Evolutionary conservation across 2,888 invertebrate genomes (phyloP), one percentile per base, ranked within the genome.

Genomic region (Limenitis camilla): DNA sequence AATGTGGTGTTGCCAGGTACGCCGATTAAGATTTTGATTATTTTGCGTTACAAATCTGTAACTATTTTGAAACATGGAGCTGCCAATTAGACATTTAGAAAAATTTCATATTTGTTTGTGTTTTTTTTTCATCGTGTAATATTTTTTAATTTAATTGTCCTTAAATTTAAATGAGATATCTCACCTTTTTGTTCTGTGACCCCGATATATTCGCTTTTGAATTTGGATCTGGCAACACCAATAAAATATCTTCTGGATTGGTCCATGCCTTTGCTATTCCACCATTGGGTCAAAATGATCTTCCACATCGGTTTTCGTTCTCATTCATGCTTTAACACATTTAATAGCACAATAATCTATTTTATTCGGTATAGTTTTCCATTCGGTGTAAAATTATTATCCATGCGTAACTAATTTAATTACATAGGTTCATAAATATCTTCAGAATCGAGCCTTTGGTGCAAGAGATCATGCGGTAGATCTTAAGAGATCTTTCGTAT

Each of bases 381-480:
- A n/a, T n/a, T n/a, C n/a, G n/a, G n/a, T n/a, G n/a, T n/a, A n/a
- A n/a, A 29, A 11, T 10, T 36, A 9, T 38, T 10, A 11, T 29
- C 35, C 43, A 36, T 30, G 35, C 29, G 36, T 45, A 5, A 36
- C 30, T 45, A 8, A n/a, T 36, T 5, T 10, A 9, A 36, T 36
- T 36, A 36, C 10, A 10, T 36, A 10, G 35, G 35, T 36, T 32
- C 50, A 40, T 38, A 33, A 19, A 43, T 9, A 39, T 40, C 46
- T 50, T 45, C 49, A 35, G 33, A 8, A 45, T 8, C 8, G 36
- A 43, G 35, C 51, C 56, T 47, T 45, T 46, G 52, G 47, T 49
- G 33, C 53, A 52, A 50, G 44, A 47, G 47, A 45, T 52, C 74
- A 74, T 76, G 76, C 74, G 69, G 67, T 69, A 36, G 69, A 55